Evolutionary conservation across 2,797 vertebrate genomes (phyloP).

Genomic region (Neostethus bicornis): DNA sequence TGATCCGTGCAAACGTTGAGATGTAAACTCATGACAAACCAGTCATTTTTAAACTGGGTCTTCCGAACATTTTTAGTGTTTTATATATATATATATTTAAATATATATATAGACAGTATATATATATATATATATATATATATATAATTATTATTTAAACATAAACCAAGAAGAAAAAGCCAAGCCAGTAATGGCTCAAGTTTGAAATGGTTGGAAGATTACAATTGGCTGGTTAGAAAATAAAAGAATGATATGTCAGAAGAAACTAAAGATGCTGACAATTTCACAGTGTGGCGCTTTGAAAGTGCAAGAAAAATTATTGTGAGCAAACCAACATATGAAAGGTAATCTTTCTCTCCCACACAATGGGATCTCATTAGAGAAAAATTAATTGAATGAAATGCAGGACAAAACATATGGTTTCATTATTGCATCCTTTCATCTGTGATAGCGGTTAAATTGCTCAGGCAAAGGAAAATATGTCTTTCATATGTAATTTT

Average conservation of each 20-base stretch:
- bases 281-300: constrained; percentile 26
- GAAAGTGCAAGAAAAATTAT: constrained; percentile 19
- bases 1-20: constrained; percentile 1
- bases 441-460: constrained; percentile 53
- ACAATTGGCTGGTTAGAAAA: no score
- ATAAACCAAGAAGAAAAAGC: constrained; percentile 9
- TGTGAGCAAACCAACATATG: constrained; percentile 9
- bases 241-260: background rate
- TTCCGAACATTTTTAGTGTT: no score
- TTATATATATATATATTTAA: constrained; percentile 14
- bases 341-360: constrained; percentile 7
- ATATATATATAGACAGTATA: no score
- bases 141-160: no score
- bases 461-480: constrained; percentile 32
- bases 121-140: no score
- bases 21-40: no score
- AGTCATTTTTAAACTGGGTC: no score
- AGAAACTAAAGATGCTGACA: constrained; percentile 4
- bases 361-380: constrained; percentile 52
- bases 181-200: constrained; percentile 10
- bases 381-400: constrained; percentile 65
- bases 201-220: constrained; percentile 21
- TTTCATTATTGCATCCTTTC: constrained; percentile 52
- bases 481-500: constrained; percentile 33
- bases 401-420: constrained; percentile 51